Conservation (phyloP, 2,797 vertebrate species). For the Dicrostonyx torquatus region DNA sequence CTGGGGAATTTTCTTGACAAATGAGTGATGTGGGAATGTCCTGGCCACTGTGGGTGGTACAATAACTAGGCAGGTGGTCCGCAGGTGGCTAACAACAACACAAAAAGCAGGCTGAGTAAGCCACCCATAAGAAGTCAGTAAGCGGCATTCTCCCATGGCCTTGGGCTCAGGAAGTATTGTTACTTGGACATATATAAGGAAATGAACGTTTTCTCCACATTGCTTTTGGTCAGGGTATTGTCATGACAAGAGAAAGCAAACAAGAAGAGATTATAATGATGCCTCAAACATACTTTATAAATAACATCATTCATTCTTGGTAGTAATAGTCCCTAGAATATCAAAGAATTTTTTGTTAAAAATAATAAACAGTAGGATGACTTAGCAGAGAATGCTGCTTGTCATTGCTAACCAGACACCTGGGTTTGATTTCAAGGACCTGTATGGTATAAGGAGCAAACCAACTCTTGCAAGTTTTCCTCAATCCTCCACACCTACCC, state of each 20-base stretch:
- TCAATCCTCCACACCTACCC: not conserved
- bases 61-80: too few relatives aligned
- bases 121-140: not conserved
- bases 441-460: not conserved
- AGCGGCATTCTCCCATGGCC: not conserved
- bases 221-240: not conserved
- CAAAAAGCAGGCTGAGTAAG: not conserved
- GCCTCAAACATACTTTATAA: conserved; percentile 24
- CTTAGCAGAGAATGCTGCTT: not conserved
- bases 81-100: not conserved
- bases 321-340: not conserved
- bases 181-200: not conserved
- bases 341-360: not conserved
- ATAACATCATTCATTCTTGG: not conserved
- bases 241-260: not conserved
- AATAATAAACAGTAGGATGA: not conserved
- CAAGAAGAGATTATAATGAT: not conserved
- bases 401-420: not conserved
- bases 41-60: not conserved
- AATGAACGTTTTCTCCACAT: not conserved
- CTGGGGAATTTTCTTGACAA: not conserved
- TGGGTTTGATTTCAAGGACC: not conserved
- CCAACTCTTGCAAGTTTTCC: too few relatives aligned
- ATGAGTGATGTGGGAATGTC: not conserved
- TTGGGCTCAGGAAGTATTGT: too few relatives aligned